phyloP scores from a whole-genome alignment of 2,888 invertebrate species.

The Catocala fraxini region DNA sequence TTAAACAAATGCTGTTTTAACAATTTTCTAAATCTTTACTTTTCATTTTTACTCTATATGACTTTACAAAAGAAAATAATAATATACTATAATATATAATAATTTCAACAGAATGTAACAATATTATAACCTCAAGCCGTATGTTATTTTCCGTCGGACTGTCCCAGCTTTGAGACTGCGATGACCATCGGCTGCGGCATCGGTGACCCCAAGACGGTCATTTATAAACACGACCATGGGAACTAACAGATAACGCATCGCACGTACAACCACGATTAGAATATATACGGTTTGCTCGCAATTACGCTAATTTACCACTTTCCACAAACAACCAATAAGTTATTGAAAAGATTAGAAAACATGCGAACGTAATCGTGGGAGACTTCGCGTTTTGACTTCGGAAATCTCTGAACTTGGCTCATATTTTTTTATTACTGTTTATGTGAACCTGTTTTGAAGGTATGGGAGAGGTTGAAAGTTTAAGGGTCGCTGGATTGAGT shows the following conservation, averaged over 20 bases:
- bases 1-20: too few relatives aligned
- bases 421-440: not conserved
- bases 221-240: constrained; percentile 83
- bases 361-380: not conserved
- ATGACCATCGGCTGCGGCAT: constrained; percentile 81
- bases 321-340: constrained; percentile 20
- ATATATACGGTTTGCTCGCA: constrained; percentile 66
- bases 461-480: not conserved
- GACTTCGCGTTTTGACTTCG: not conserved
- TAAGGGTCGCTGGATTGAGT: not conserved
- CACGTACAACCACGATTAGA: constrained; percentile 77
- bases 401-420: not conserved
- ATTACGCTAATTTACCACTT: constrained; percentile 53
- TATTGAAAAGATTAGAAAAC: constrained; percentile 18
- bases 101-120: not conserved
- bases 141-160: constrained; percentile 38
- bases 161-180: constrained; percentile 60
- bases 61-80: too few relatives aligned
- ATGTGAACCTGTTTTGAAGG: not conserved
- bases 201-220: constrained; percentile 80
- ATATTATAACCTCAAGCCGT: constrained; percentile 25
- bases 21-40: too few relatives aligned
- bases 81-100: too few relatives aligned
- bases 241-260: constrained; percentile 80
- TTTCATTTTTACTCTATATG: too few relatives aligned